phyloP scores from a whole-genome alignment of 2,113 vertebrate genomes.

The Sturnus vulgaris region DNA sequence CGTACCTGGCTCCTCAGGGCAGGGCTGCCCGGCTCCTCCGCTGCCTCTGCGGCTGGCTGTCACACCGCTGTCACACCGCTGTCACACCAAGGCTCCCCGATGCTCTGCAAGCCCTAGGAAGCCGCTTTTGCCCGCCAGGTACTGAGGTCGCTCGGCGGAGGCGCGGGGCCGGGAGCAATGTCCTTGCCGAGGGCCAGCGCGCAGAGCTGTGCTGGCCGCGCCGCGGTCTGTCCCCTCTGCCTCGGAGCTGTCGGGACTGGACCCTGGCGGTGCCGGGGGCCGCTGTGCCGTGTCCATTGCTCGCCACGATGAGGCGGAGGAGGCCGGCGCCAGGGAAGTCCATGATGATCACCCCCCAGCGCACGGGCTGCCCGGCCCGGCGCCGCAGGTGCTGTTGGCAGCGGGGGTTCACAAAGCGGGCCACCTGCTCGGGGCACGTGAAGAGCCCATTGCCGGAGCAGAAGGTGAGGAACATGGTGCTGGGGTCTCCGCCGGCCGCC shows the following conservation, averaged over 20 bases:
- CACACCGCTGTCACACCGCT: neutral
- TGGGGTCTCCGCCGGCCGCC: constrained; percentile 52
- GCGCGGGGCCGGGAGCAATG: fast-evolving
- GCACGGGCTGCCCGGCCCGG: constrained; percentile 18
- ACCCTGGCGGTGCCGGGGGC: neutral
- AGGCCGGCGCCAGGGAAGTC: constrained; percentile 78
- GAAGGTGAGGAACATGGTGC: constrained; percentile 78
- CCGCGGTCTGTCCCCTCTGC: neutral
- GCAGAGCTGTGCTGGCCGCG: fast-evolving
- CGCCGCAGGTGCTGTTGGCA: constrained; percentile 71
- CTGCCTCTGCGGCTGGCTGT: neutral
- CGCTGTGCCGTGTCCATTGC: neutral
- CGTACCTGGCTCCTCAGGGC: neutral
- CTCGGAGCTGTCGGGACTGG: fast-evolving
- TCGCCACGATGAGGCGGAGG: constrained; percentile 74
- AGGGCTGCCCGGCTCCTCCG: neutral
- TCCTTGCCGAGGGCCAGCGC: neutral
- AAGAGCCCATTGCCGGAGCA: constrained; percentile 80
- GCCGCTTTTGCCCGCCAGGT: neutral
- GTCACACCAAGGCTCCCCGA: neutral
- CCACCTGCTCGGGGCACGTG: constrained; percentile 73
- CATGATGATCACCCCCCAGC: constrained; percentile 79
- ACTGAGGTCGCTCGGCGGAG: neutral
- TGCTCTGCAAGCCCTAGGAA: neutral
- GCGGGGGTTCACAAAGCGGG: constrained; percentile 68